Conservation (phyloP, 2,888 invertebrate genomes). For the Schizaphis graminum region DNA sequence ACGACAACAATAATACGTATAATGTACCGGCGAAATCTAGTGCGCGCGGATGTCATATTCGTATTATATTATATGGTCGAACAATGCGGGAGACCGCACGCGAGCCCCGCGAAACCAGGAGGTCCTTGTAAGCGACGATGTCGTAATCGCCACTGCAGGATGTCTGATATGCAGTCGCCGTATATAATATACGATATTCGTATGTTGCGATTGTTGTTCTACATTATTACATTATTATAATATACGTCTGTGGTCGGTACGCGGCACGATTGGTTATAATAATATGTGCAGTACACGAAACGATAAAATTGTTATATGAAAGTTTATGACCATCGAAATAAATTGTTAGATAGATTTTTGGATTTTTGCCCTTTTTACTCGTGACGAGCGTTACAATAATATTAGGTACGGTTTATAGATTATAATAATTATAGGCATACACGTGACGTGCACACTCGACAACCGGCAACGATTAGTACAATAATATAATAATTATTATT, state of each 20-base stretch:
- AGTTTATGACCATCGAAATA: not conserved
- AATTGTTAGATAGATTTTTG: not conserved
- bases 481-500: not conserved
- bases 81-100: slow-evolving; percentile 47
- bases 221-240: not conserved
- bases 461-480: too few relatives aligned
- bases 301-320: not conserved
- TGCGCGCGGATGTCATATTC: not conserved
- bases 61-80: not conserved
- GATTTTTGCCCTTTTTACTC: not conserved
- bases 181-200: not conserved
- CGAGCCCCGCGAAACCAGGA: slow-evolving; percentile 2
- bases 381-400: not conserved
- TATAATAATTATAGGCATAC: not conserved
- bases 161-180: not conserved
- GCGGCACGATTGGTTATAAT: not conserved
- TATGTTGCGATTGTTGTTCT: not conserved
- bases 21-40: not conserved
- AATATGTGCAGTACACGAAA: not conserved
- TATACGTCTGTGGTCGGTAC: not conserved
- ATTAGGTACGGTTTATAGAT: not conserved
- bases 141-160: not conserved
- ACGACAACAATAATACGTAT: not conserved
- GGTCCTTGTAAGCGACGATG: slow-evolving; percentile 10
- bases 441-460: not conserved